These are phyloP conservation scores for Galeruca laticollis DNA, from an alignment of 2,888 invertebrate genomes.

Conservation along the genomic window DNA sequence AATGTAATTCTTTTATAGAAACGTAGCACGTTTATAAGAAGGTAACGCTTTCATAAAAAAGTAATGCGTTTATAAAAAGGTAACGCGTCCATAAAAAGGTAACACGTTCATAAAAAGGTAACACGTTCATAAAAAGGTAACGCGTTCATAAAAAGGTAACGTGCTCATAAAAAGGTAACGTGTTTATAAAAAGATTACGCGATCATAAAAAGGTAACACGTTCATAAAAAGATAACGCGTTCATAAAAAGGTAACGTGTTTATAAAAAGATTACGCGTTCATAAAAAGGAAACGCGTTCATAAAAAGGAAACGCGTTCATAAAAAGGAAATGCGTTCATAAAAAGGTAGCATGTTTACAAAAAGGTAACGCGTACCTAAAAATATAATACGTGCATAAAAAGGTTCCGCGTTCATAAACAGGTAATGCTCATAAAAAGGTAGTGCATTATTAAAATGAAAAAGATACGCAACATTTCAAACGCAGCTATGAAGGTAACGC, in stretches of 20 bases:
- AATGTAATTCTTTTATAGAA: neutral
- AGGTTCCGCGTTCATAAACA: too few species aligned
- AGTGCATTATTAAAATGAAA: too few species aligned
- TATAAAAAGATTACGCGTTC: neutral
- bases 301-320: too few species aligned
- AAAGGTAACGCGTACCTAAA: neutral
- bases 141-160: neutral
- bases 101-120: neutral
- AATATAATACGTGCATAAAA: neutral
- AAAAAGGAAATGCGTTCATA: neutral
- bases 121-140: neutral
- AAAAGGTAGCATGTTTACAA: neutral
- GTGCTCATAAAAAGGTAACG: neutral
- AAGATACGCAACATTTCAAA: too few species aligned
- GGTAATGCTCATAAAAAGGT: neutral
- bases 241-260: neutral
- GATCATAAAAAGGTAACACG: too few species aligned
- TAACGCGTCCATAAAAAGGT: too few species aligned
- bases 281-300: too few species aligned
- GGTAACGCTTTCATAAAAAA: neutral
- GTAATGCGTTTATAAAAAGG: neutral
- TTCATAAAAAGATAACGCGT: neutral
- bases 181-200: neutral
- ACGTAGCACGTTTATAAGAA: neutral
- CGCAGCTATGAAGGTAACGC: too few species aligned